A percentile compares a stretch with the other conserved stretches of the same genome.
Conservation (phyloP, 2,797 vertebrate genomes). For the Myotis findleyi region DNA sequence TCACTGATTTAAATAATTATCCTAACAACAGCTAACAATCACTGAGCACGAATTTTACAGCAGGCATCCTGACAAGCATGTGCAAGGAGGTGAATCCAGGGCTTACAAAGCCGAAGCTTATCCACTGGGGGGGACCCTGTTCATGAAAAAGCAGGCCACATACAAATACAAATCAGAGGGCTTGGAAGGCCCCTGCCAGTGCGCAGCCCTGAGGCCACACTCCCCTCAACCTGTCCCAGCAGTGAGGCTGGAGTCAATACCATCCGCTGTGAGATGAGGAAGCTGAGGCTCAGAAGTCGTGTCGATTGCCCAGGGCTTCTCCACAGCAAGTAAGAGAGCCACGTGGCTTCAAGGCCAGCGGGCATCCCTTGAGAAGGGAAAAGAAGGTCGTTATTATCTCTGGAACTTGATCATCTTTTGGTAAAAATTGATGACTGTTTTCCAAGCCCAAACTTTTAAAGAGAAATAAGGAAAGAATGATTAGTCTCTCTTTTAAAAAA, state of each 20-base stretch:
- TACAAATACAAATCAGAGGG: neutral
- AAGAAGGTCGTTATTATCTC: neutral
- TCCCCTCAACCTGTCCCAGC: neutral
- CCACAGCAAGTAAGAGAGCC: neutral
- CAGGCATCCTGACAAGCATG: neutral
- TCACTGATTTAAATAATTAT: neutral
- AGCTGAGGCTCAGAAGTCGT: neutral
- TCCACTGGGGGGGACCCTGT: no score
- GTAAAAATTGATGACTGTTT: conserved; percentile 8
- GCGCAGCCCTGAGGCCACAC: neutral
- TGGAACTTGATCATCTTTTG: conserved; percentile 4
- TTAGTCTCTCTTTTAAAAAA: neutral
- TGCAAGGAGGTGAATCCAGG: neutral
- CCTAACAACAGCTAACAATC: neutral
- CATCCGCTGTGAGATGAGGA: neutral
- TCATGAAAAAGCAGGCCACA: neutral
- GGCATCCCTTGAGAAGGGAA: neutral
- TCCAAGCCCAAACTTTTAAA: neutral
- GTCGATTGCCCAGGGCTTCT: neutral
- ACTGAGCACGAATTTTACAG: neutral
- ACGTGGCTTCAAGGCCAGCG: neutral
- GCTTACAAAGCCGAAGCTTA: neutral
- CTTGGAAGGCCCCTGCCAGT: neutral
- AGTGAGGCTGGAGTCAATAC: neutral
- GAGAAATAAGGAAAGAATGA: neutral